Evolutionary conservation across 2,797 vertebrate species (phyloP), one percentile per base, ranked within the genome.

Genomic region (Pangasius macronema): DNA sequence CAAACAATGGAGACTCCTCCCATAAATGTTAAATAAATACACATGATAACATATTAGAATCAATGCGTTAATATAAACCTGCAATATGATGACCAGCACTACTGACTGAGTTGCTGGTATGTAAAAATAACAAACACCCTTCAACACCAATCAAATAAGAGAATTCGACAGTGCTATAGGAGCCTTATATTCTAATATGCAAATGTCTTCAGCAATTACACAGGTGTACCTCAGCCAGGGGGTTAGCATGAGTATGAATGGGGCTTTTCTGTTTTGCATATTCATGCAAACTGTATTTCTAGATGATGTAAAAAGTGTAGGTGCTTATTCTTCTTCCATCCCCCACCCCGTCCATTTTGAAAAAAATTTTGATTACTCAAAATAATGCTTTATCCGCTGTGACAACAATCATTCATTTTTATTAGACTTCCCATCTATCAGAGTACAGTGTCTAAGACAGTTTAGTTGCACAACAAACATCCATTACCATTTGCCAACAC

Each of bases 391-490:
- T 39, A 42, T 39, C 30, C 4, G 11, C 39, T 9, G 80, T 18
- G 14, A 63, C 24, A 63, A 46, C 57, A 63, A n/a, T 30, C 61
- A 67, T 27, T 9, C 8, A 20, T 77, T 55, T 27, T 53, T 77
- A 27, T 24, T 27, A 5, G 24, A 73, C 42, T 46, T 3, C 80
- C 42, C 59, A 76, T 77, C 9, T 30, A 57, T 70, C 33, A 70
- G 16, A 7, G 7, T 7, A 51, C 57, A 83, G 30, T 42, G 33
- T 30, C 55, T 77, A 76, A 42, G 16, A 46, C 30, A 24, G 22
- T 20, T 83, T 76, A 75, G 75, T 67, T 18, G 10, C 61, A n/a
- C 57, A 83, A 53, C 10, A 30, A 59, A 79, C 51, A 79, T 80
- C 49, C 42, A 22, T 18, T 51, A 80, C 33, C 20, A 85, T 77